Conservation (phyloP, 2,113 vertebrate genomes). For the Fregata magnificens region DNA sequence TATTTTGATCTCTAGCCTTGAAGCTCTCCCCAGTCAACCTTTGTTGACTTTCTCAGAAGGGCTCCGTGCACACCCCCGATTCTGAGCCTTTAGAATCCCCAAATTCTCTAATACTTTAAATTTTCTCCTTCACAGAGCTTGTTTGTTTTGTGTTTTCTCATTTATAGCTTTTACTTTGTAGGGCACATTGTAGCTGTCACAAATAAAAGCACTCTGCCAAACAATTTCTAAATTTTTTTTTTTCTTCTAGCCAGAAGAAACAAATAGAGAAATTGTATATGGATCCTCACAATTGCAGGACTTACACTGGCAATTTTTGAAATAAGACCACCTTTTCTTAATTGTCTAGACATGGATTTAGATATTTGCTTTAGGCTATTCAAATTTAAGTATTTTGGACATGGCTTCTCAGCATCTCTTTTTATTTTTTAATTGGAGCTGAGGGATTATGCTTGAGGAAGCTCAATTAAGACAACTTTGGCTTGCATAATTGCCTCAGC, state of each 20-base stretch:
- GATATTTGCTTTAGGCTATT: slow-evolving; percentile 40
- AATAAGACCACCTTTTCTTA: slow-evolving; percentile 9
- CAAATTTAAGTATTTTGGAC: slow-evolving; percentile 34
- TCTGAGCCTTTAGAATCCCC: background rate
- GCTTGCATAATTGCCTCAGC: slow-evolving; percentile 49
- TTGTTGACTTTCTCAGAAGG: background rate
- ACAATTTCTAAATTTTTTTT: background rate
- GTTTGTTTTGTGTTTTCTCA: background rate
- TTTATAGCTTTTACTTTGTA: background rate
- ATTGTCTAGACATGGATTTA: slow-evolving; percentile 21
- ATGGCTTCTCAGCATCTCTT: slow-evolving; percentile 7
- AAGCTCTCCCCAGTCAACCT: background rate
- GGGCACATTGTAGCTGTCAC: background rate
- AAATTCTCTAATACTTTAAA: background rate
- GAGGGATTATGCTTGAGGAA: slow-evolving; percentile 39
- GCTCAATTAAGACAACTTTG: slow-evolving; percentile 45
- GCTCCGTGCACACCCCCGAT: accelerated
- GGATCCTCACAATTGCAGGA: background rate
- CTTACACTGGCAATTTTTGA: background rate
- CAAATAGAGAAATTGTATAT: background rate
- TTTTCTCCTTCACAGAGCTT: background rate
- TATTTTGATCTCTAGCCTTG: background rate
- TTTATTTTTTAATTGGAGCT: slow-evolving; percentile 61
- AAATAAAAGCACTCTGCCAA: background rate
- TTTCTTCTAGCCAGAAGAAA: background rate